A percentile compares a stretch with the other conserved stretches of the same genome.
Evolutionary conservation across 2,113 vertebrate genomes (phyloP).

Genomic region (Pongo pygmaeus): DNA sequence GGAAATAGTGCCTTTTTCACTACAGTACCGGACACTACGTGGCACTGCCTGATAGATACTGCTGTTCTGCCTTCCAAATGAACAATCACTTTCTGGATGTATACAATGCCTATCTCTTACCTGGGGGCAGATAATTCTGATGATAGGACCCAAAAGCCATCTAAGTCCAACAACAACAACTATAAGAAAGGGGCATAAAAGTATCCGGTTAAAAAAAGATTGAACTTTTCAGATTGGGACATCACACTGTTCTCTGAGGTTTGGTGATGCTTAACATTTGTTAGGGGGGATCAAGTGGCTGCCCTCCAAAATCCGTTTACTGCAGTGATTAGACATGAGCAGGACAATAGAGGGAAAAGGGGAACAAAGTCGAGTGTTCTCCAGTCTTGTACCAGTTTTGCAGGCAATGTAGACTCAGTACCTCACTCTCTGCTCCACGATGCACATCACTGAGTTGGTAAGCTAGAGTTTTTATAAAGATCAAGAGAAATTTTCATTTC

Average conservation of each 20-base stretch:
- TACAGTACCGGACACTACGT: neutral
- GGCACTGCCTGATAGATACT: neutral
- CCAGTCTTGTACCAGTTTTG: neutral
- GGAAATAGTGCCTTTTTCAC: neutral
- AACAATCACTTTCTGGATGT: neutral
- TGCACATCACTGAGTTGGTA: neutral
- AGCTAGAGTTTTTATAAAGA: constrained; percentile 22
- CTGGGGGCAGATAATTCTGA: neutral
- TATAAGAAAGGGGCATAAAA: neutral
- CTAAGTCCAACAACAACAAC: neutral
- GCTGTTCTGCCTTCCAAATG: neutral
- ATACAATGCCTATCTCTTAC: neutral
- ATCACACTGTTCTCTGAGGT: neutral
- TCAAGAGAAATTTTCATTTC: constrained; percentile 36
- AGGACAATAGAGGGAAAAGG: neutral
- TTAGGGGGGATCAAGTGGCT: neutral
- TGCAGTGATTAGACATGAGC: neutral
- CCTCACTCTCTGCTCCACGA: neutral
- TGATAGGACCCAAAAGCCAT: neutral
- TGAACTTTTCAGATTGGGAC: neutral
- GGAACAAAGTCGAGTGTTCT: neutral
- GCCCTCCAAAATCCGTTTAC: neutral
- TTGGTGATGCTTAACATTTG: neutral
- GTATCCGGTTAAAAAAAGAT: neutral
- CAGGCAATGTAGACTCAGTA: neutral